Evolutionary conservation across 2,797 vertebrate genomes (phyloP), one percentile per base, ranked within the genome.

Genomic region (Notolabrus celidotus): DNA sequence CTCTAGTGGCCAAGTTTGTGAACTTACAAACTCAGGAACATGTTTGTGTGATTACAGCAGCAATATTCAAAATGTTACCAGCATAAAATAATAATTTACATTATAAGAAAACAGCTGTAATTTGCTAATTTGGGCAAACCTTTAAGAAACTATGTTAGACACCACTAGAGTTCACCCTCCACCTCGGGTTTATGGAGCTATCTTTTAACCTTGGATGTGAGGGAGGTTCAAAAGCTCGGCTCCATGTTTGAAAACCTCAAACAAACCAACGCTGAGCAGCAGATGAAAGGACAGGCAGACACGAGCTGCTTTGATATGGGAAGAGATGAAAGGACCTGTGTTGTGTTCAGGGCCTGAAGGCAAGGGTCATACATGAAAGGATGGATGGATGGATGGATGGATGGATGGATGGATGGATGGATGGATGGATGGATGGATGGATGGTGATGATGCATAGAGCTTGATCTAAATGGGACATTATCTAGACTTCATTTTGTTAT

Each of bases 1-100:
- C 52, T 73, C 71, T 70, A 56, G 64, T 79, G 78, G 67, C n/a
- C 47, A 70, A 20, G 16, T 10, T 0, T 20, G 55, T 6, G 10
- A 10, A 17, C 33, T 29, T 16, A 20, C 8, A 41, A 12, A n/a
- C 5, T 11, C 14, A 17, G 7, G 12, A 55, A 10, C 1, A 17
- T 10, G 38, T 22, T 38, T 27, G 17, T 31, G 29, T 49, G 5
- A 12, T 38, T 2, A 20, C 1, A 47, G 22, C 50, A 54, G 22
- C 25, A 3, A 6, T 46, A 31, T 29, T 31, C n/a, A n/a, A n/a
- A n/a, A n/a, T n/a, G n/a, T n/a, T n/a, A n/a, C n/a, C n/a, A n/a
- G n/a, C n/a, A n/a, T n/a, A n/a, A 8, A 31, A 31, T 27, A 27
- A 25, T 5, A 27, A 7, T 31, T 31, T 6, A 7, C 29, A 6